phyloP scores from a whole-genome alignment of 2,888 invertebrate species.

The Melanchra persicariae region DNA sequence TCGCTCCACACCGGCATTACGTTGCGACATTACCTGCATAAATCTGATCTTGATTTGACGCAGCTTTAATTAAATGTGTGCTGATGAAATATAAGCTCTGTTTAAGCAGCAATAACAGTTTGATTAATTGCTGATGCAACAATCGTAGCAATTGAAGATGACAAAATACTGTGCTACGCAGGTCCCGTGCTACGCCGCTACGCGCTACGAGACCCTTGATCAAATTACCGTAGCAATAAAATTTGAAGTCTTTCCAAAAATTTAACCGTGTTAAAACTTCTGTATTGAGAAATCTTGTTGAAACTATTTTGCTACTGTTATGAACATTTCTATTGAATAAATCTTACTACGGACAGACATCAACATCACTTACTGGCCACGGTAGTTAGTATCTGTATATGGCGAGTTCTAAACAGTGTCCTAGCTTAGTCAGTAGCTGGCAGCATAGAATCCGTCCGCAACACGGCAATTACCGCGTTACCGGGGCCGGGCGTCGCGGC shows the following conservation, averaged over 20 bases:
- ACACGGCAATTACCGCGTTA: constrained; percentile 84
- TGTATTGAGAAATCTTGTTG: background rate
- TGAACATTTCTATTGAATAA: background rate
- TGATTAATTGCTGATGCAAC: constrained; percentile 73
- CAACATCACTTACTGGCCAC: background rate
- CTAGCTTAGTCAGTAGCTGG: constrained; percentile 74
- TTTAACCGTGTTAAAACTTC: background rate
- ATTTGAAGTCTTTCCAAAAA: constrained; percentile 11
- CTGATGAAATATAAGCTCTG: constrained; percentile 78
- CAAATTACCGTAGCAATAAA: background rate
- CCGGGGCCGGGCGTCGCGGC: constrained; percentile 83
- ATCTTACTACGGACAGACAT: constrained; percentile 4
- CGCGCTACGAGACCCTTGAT: constrained; percentile 61
- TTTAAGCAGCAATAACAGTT: constrained; percentile 72
- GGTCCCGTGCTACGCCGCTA: constrained; percentile 44
- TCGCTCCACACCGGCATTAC: constrained; percentile 70
- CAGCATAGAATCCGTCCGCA: constrained; percentile 77
- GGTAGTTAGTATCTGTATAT: constrained; percentile 18
- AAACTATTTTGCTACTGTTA: background rate
- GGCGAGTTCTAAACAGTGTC: constrained; percentile 38
- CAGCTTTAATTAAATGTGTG: constrained; percentile 80
- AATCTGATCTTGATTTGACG: constrained; percentile 82
- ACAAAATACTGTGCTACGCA: constrained; percentile 65
- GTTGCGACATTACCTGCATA: constrained; percentile 74
- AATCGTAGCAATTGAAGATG: constrained; percentile 60